A percentile compares a stretch with the other conserved stretches of the same genome.
Evolutionary conservation across 2,888 invertebrate species (phyloP).

Genomic region (Amphipyra berbera): DNA sequence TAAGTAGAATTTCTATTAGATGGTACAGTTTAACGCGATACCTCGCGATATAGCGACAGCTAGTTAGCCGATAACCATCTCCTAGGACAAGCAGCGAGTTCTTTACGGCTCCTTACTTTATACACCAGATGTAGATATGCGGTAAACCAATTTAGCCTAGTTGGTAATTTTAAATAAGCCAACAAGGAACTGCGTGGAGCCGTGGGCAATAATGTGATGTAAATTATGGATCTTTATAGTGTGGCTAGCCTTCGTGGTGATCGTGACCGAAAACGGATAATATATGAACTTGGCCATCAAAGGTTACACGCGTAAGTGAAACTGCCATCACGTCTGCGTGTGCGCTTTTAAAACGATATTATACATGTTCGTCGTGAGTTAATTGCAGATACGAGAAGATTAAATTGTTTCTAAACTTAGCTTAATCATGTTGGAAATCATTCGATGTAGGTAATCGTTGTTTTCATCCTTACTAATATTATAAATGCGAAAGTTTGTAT

Average conservation of each 20-base stretch:
- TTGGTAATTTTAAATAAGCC: slow-evolving; percentile 66
- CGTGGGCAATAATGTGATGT: slow-evolving; percentile 53
- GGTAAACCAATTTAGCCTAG: slow-evolving; percentile 77
- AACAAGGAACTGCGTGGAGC: slow-evolving; percentile 49
- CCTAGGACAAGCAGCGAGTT: slow-evolving; percentile 71
- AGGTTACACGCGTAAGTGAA: slow-evolving; percentile 39
- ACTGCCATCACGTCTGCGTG: slow-evolving; percentile 27
- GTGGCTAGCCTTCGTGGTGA: slow-evolving; percentile 72
- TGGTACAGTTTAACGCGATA: slow-evolving; percentile 68
- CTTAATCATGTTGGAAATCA: slow-evolving; percentile 3
- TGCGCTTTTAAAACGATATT: neutral
- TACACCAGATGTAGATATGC: slow-evolving; percentile 76
- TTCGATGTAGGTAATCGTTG: neutral
- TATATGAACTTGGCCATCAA: slow-evolving; percentile 60
- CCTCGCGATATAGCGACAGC: slow-evolving; percentile 74
- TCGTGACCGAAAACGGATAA: slow-evolving; percentile 74
- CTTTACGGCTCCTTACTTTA: slow-evolving; percentile 83
- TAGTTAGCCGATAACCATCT: slow-evolving; percentile 83
- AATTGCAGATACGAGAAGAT: slow-evolving; percentile 40
- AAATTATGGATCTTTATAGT: slow-evolving; percentile 70
- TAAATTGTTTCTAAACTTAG: slow-evolving; percentile 29
- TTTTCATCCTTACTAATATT: no score
- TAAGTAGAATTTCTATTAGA: slow-evolving; percentile 54
- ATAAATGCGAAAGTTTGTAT: no score
- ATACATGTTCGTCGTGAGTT: slow-evolving; percentile 21